These are phyloP conservation scores for Carposina sasakii DNA, from an alignment of 1,140 invertebrate species.

Conservation along the genomic window DNA sequence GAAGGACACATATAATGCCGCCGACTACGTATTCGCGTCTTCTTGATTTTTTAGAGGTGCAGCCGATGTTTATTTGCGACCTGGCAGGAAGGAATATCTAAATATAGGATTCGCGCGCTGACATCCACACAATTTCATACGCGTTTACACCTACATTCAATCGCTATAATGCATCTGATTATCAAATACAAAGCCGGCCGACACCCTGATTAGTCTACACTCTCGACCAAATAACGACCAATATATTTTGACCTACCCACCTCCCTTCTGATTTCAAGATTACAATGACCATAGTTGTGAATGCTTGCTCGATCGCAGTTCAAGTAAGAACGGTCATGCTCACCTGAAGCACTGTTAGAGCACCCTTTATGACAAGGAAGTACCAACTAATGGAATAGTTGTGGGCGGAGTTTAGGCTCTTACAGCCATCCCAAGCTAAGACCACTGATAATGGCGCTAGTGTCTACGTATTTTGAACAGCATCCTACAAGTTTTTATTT, in stretches of 20 bases:
- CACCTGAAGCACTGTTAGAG: conserved; percentile 46
- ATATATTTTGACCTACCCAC: conserved; percentile 19
- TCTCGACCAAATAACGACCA: conserved; percentile 23
- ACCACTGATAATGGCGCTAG: no score
- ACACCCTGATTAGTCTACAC: conserved; percentile 17
- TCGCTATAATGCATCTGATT: conserved; percentile 32
- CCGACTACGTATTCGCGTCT: no score
- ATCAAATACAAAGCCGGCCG: conserved; percentile 29
- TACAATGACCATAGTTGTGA: conserved; percentile 41
- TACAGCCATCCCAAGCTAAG: no score
- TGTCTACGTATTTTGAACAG: no score
- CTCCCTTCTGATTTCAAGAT: conserved; percentile 27
- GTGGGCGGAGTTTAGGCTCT: no score
- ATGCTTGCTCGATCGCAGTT: conserved; percentile 35
- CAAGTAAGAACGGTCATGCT: conserved; percentile 40
- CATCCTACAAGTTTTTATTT: no score
- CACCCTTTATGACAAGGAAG: conserved; percentile 24
- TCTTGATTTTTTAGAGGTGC: no score
- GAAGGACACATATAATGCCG: no score
- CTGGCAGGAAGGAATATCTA: no score
- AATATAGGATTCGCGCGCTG: no score
- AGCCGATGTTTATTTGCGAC: no score
- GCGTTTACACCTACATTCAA: conserved; percentile 19
- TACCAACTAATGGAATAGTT: conserved; percentile 20
- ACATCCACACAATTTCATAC: no score